Evolutionary conservation across 2,888 invertebrate species (phyloP).

Genomic region (Oligia latruncula): DNA sequence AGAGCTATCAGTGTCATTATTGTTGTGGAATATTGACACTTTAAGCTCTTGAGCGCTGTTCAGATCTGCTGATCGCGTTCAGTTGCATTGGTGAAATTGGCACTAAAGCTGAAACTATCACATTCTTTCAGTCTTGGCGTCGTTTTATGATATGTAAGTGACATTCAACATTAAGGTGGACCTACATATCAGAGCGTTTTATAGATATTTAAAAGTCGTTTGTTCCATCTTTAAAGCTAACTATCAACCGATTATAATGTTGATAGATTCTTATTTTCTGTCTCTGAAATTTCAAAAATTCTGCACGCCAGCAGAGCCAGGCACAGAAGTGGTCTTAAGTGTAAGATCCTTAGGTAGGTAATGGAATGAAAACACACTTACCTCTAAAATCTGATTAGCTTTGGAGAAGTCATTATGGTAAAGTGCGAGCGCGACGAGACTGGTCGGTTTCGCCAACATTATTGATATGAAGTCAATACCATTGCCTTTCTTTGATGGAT

Average conservation of each 20-base stretch:
- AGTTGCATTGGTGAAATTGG: no score
- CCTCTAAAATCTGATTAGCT: conserved; percentile 95
- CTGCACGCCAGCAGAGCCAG: background rate
- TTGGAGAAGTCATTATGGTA: conserved; percentile 93
- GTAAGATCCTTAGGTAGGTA: background rate
- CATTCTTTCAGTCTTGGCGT: background rate
- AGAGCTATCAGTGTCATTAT: no score
- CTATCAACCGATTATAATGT: background rate
- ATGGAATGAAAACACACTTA: conserved; percentile 78
- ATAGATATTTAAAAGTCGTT: background rate
- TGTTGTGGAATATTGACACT: no score
- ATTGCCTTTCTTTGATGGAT: conserved; percentile 75
- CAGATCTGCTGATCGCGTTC: no score
- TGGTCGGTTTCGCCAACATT: conserved; percentile 94
- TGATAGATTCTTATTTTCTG: background rate
- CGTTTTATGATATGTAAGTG: background rate
- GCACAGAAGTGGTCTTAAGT: background rate
- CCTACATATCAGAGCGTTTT: background rate
- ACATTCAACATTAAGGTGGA: background rate
- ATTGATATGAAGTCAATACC: conserved; percentile 90
- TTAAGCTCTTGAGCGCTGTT: no score
- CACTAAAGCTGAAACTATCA: background rate
- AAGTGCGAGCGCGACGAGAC: conserved; percentile 94
- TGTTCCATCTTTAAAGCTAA: background rate
- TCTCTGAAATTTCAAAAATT: no score